A percentile compares a stretch with the other conserved stretches of the same genome.
Evolutionary conservation across 2,888 invertebrate genomes (phyloP).

Genomic region (Melanotus villosus): DNA sequence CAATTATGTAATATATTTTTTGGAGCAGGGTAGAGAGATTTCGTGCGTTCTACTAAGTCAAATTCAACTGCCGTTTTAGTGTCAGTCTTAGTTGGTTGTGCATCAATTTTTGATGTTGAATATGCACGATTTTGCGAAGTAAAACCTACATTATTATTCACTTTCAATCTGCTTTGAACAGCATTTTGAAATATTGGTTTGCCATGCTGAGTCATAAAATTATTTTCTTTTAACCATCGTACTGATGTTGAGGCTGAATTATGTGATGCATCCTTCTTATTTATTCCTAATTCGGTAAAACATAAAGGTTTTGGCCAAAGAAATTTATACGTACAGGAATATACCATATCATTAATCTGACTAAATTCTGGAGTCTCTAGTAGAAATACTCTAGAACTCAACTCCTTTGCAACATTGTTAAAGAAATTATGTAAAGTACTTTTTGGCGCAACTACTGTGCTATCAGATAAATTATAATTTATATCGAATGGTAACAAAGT

Average conservation of each 20-base stretch:
- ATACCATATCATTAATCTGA: neutral
- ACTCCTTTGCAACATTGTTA: neutral
- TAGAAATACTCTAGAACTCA: neutral
- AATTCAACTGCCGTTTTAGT: neutral
- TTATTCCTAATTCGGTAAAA: constrained; percentile 70
- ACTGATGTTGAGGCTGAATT: constrained; percentile 71
- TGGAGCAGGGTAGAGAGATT: neutral
- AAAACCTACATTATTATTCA: neutral
- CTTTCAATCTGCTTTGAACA: neutral
- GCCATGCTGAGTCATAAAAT: constrained; percentile 61
- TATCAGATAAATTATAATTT: neutral
- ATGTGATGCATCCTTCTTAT: constrained; percentile 71
- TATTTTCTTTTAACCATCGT: constrained; percentile 69
- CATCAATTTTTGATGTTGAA: neutral
- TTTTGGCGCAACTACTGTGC: neutral
- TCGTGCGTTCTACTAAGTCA: neutral
- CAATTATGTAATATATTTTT: constrained; percentile 60
- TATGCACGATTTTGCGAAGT: neutral
- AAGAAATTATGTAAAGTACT: neutral
- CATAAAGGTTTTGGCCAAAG: constrained; percentile 72
- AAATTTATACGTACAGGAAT: neutral
- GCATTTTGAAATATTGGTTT: neutral
- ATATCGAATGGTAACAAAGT: too few relatives aligned
- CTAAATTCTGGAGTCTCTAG: neutral
- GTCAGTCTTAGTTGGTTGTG: neutral